A percentile compares a stretch with the other conserved stretches of the same genome.
Evolutionary conservation across 2,113 vertebrate species (phyloP).

Genomic region (Antechinus stuartii): DNA sequence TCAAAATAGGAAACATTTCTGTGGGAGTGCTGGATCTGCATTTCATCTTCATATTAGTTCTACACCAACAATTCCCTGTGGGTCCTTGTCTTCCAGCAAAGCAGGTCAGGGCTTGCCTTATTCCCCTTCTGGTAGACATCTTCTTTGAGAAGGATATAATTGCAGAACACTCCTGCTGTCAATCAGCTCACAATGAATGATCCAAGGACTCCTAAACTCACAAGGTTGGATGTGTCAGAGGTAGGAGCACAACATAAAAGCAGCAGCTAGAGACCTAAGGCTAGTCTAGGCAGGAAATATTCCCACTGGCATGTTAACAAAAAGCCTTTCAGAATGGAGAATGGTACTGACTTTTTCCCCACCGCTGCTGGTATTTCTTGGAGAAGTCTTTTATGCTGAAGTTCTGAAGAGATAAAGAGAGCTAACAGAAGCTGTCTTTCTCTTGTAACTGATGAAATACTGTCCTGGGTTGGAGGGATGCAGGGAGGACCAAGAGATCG

Average conservation of each 20-base stretch:
- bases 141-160: not conserved
- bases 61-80: not conserved
- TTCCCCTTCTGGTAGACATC: not conserved
- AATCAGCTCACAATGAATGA: not conserved
- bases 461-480: not conserved
- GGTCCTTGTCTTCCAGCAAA: not conserved
- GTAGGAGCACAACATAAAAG: not conserved
- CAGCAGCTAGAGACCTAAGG: not conserved
- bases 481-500: not conserved
- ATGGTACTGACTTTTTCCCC: no score
- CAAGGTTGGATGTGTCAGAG: not conserved
- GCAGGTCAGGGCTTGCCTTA: not conserved
- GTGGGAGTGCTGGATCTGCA: no score
- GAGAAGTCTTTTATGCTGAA: no score
- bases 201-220: not conserved
- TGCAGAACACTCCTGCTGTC: not conserved
- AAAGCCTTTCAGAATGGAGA: not conserved
- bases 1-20: not conserved
- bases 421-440: not conserved
- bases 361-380: no score
- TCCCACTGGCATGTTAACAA: no score
- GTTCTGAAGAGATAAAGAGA: not conserved
- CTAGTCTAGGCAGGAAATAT: not conserved
- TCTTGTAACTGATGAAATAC: not conserved
- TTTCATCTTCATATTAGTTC: not conserved